Conservation (phyloP, 2,797 vertebrate genomes). For the Pantherophis alleghaniensis region DNA sequence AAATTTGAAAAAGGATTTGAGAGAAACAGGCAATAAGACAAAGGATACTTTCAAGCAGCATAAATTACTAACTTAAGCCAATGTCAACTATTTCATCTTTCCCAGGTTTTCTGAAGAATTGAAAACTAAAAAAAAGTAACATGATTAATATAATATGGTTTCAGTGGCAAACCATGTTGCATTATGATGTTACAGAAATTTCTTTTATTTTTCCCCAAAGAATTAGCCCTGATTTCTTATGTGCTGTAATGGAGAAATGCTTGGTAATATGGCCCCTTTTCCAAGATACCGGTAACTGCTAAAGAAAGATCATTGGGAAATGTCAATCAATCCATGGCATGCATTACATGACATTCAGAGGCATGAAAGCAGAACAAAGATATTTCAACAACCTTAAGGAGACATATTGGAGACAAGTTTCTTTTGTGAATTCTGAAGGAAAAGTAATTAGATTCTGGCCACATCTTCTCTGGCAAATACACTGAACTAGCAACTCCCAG, state of each 20-base stretch:
- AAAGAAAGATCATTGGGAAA: constrained; percentile 10
- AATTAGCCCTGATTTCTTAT: neutral
- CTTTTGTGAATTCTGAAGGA: no score
- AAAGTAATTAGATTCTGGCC: no score
- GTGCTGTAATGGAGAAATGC: neutral
- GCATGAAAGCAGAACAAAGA: neutral
- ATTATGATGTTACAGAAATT: neutral
- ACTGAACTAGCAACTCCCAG: neutral
- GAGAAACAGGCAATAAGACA: neutral
- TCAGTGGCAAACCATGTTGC: neutral
- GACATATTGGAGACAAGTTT: neutral
- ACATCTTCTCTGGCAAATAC: neutral
- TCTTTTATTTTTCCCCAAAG: neutral
- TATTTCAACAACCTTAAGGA: neutral
- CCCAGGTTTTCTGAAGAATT: no score
- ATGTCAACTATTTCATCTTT: no score
- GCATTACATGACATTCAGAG: neutral
- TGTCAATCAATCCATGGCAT: constrained; percentile 3
- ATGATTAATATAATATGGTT: neutral
- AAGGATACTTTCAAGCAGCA: no score
- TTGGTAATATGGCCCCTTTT: constrained; percentile 8
- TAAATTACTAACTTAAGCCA: no score
- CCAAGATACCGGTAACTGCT: constrained; percentile 2
- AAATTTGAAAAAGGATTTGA: neutral
- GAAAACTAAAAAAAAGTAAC: no score